Evolutionary conservation across 2,888 invertebrate species (phyloP), one percentile per base, ranked within the genome.

Genomic region (Abrostola triplasia): DNA sequence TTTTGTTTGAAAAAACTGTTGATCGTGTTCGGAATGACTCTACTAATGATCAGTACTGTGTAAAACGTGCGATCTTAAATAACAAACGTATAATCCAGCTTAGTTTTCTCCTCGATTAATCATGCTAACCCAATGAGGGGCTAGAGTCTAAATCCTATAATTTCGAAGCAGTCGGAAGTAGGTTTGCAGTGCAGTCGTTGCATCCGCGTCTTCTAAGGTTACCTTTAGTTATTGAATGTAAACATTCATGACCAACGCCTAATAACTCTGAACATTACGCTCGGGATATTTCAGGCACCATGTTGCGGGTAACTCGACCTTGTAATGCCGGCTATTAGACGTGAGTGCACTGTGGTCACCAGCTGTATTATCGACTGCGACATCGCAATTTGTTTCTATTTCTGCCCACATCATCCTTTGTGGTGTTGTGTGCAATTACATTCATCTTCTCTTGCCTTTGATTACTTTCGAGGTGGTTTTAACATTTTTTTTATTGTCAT

Each of bases 71-170:
- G 85, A 88, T 90, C 82, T 85, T 80, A 84, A 85, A 86, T 84
- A 83, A 87, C 88, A 73, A 88, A 90, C 83, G 86, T 88, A 88
- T 88, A 89, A 90, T 89, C 83, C 84, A 74, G 81, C 77, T 86
- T 86, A 84, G 89, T 90, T 93, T 92, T 93, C 92, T 90, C 89
- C 82, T 79, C 90, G 88, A 92, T 93, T 92, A 92, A 93, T 92
- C 92, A 92, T 90, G 89, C 89, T 88, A 85, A 89, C 89, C 87
- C 89, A 90, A 91, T 90, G 90, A 91, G 88, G 85, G 90, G 86
- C 86, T 82, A 74, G 82, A 79, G 76, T 83, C 78, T 92, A 91
- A 93, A 87, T 90, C 88, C 93, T 93, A 92, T 93, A 92, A 93
- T 93, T 89, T 88, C 75, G 77, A 73, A 84, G 84, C 82, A 88